Percentiles rank a stretch among this genome's conserved stretches.
phyloP scores from a whole-genome alignment of 1,140 invertebrate genomes.

The Drosophila sulfurigaster region DNA sequence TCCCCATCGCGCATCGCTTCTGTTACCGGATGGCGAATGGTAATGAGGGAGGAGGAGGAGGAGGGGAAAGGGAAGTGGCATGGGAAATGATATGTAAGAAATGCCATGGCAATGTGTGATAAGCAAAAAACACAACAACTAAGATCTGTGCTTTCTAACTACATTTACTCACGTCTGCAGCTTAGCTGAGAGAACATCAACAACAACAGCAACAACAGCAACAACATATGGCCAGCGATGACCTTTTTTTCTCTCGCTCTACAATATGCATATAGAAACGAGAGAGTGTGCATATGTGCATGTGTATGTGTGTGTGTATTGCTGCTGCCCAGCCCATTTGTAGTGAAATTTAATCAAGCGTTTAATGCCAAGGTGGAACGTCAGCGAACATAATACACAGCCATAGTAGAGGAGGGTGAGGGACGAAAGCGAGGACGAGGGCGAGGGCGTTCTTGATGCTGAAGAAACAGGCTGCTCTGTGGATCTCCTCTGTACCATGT shows the following conservation, averaged over 20 bases:
- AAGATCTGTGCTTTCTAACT: constrained; percentile 67
- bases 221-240: constrained; percentile 68
- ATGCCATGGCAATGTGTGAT: constrained; percentile 41
- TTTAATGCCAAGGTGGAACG: constrained; percentile 83
- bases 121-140: constrained; percentile 19
- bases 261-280: constrained; percentile 26
- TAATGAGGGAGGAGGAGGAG: constrained; percentile 17
- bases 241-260: constrained; percentile 56
- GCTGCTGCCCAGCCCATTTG: constrained; percentile 66
- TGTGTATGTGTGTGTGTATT: constrained; percentile 13
- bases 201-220: too few species aligned
- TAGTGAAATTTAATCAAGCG: constrained; percentile 85
- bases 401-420: constrained; percentile 2
- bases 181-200: constrained; percentile 14
- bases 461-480: constrained; percentile 38
- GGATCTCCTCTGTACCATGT: neutral
- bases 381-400: constrained; percentile 70
- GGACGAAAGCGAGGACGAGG: constrained; percentile 17
- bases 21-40: constrained; percentile 32
- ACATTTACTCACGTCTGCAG: constrained; percentile 28
- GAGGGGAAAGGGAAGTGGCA: constrained; percentile 69
- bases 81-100: constrained; percentile 78
- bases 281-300: constrained; percentile 2
- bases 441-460: constrained; percentile 70
- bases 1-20: constrained; percentile 41